Evolutionary conservation across 1,140 invertebrate species (phyloP).

Genomic region (Alviniconcha marisindica): DNA sequence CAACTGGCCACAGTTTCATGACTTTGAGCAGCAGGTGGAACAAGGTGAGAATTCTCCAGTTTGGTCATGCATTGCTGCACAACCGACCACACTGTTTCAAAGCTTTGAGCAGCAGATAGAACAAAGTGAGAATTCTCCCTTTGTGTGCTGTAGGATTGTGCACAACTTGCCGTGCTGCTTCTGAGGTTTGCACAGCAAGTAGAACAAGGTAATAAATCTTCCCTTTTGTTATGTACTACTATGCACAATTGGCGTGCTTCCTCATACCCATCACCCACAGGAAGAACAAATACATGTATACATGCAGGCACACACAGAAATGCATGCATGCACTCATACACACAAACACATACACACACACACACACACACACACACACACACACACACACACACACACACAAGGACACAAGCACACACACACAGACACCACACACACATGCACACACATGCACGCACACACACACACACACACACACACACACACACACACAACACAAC

Average conservation of each 20-base stretch:
- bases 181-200: slow-evolving; percentile 65
- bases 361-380: too few species aligned
- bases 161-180: slow-evolving; percentile 62
- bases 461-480: too few species aligned
- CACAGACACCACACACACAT: too few species aligned
- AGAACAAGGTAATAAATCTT: slow-evolving; percentile 55
- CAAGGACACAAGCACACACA: too few species aligned
- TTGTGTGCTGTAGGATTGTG: slow-evolving; percentile 73
- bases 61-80: slow-evolving; percentile 73
- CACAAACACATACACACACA: too few species aligned
- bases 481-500: too few species aligned
- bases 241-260: slow-evolving; percentile 63
- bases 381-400: too few species aligned
- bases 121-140: slow-evolving; percentile 57
- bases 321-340: too few species aligned
- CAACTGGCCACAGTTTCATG: slow-evolving; percentile 61
- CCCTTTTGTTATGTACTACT: slow-evolving; percentile 68
- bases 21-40: slow-evolving; percentile 64
- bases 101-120: slow-evolving; percentile 65
- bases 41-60: slow-evolving; percentile 57
- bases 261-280: not conserved
- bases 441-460: too few species aligned
- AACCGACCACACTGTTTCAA: slow-evolving; percentile 59
- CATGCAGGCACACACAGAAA: not conserved
- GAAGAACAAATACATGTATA: not conserved